Conservation (phyloP, 1,140 invertebrate species). For the Rhizoglyphus robini region DNA sequence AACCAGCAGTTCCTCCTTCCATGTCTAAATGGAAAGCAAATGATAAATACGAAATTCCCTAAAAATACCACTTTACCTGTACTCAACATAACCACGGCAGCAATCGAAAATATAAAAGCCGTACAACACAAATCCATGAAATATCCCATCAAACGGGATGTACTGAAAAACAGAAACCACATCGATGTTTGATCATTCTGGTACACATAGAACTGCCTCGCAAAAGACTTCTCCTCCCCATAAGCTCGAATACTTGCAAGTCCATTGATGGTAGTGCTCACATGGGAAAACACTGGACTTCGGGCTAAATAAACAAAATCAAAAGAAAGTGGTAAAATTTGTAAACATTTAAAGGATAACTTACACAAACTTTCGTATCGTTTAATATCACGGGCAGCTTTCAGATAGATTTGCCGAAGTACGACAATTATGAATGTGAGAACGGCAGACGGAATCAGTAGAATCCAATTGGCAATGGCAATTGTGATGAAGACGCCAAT, state of each 20-base stretch:
- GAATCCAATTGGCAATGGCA: no score
- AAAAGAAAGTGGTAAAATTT: conserved; percentile 29
- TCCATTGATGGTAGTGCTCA: conserved; percentile 74
- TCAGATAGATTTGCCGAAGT: conserved; percentile 61
- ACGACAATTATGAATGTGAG: conserved; percentile 55
- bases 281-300: conserved; percentile 64
- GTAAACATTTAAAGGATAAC: conserved; percentile 43
- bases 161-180: conserved; percentile 55
- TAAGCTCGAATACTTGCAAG: conserved; percentile 77
- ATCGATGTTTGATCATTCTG: conserved; percentile 52
- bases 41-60: conserved; percentile 46
- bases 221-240: conserved; percentile 51
- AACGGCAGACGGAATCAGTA: conserved; percentile 53
- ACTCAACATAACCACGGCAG: conserved; percentile 24
- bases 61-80: conserved; percentile 35
- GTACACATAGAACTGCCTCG: conserved; percentile 41
- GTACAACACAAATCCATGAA: conserved; percentile 61
- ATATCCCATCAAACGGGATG: conserved; percentile 65
- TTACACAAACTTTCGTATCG: conserved; percentile 63
- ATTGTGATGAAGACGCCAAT: conserved; percentile 17
- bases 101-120: conserved; percentile 50
- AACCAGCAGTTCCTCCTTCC: conserved; percentile 14
- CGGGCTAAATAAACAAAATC: conserved; percentile 38
- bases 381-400: conserved; percentile 70
- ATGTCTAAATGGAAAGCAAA: no score